Conservation (phyloP, 2,888 invertebrate species). For the Tridacna crocea region DNA sequence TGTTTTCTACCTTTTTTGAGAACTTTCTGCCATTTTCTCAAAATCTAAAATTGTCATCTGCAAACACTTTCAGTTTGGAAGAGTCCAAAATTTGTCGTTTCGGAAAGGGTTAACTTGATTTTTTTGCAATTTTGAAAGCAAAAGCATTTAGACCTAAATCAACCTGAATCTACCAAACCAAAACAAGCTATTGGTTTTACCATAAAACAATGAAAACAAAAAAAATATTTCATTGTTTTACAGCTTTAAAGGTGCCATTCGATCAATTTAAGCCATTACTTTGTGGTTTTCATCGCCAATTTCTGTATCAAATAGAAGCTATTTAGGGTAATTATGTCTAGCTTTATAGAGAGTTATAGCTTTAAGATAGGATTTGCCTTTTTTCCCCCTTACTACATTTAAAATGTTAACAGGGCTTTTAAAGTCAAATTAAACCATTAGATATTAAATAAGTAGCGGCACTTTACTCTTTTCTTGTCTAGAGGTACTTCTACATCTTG, state of each 20-base stretch:
- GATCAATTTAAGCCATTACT: too few relatives aligned
- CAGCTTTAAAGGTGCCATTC: constrained; percentile 5
- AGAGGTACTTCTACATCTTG: too few relatives aligned
- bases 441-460: constrained; percentile 8
- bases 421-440: constrained; percentile 26
- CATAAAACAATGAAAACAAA: not conserved
- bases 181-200: not conserved
- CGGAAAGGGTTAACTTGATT: too few relatives aligned
- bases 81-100: too few relatives aligned
- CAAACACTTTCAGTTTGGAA: too few relatives aligned
- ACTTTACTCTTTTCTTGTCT: not conserved
- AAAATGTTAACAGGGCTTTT: constrained; percentile 27
- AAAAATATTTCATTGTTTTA: constrained; percentile 21
- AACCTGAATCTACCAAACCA: too few relatives aligned
- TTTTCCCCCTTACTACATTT: constrained; percentile 14
- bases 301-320: not conserved
- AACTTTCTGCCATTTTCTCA: too few relatives aligned
- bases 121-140: too few relatives aligned
- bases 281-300: not conserved
- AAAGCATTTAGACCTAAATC: too few relatives aligned
- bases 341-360: constrained; percentile 18
- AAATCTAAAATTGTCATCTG: too few relatives aligned
- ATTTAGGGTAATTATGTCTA: constrained; percentile 9
- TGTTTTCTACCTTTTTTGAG: too few relatives aligned
- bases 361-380: constrained; percentile 17